These are phyloP conservation scores for Misgurnus mizolepis DNA, from an alignment of 2,113 vertebrate genomes.

Conservation along the genomic window DNA sequence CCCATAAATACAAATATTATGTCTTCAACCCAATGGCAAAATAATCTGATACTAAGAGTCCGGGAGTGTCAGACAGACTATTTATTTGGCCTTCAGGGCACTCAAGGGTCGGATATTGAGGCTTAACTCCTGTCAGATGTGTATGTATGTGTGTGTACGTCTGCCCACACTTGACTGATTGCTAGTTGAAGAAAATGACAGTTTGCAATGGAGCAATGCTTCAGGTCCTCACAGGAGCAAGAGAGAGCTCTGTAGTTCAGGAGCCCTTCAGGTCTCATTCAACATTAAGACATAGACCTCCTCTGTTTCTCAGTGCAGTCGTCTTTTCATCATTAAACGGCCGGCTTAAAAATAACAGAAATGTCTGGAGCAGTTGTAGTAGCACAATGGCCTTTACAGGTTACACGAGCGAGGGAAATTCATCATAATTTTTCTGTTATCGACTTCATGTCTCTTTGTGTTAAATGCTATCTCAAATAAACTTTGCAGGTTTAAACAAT, in stretches of 20 bases:
- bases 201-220: constrained; percentile 29
- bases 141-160: background rate
- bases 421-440: background rate
- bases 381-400: background rate
- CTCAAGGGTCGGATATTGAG: constrained; percentile 24
- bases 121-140: constrained; percentile 27
- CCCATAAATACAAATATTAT: background rate
- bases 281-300: background rate
- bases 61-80: background rate
- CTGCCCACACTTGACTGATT: constrained; percentile 12
- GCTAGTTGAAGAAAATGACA: constrained; percentile 34
- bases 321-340: background rate
- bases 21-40: background rate
- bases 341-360: background rate
- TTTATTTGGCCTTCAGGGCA: constrained; percentile 24
- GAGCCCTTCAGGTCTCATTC: background rate
- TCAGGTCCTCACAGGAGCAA: background rate
- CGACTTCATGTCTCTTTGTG: background rate
- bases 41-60: background rate
- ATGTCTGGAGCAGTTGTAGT: background rate
- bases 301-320: background rate
- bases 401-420: background rate
- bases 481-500: background rate
- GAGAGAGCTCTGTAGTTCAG: constrained; percentile 1
- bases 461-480: background rate